A percentile compares a stretch with the other conserved stretches of the same genome.
These are phyloP conservation scores for Macrobrachium nipponense DNA, from an alignment of 1,140 invertebrate species.

Conservation along the genomic window DNA sequence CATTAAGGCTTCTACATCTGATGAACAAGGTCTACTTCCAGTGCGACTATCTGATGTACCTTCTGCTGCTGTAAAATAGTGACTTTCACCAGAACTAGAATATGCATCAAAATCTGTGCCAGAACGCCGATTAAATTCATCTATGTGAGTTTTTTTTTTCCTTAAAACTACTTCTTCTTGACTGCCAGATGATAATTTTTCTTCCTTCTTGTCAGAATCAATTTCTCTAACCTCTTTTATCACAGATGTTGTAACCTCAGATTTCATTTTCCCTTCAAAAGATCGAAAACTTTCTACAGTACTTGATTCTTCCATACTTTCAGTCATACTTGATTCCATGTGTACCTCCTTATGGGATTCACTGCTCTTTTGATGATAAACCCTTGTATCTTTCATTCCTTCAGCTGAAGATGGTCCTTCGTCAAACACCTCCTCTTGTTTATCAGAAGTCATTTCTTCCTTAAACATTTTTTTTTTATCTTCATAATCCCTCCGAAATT, in stretches of 20 bases:
- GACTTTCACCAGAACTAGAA: constrained; percentile 90
- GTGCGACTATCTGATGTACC: constrained; percentile 76
- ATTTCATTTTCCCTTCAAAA: constrained; percentile 55
- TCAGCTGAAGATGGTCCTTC: not conserved
- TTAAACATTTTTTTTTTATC: constrained; percentile 62
- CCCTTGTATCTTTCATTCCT: constrained; percentile 14
- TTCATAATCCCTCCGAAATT: constrained; percentile 56
- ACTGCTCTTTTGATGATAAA: constrained; percentile 54
- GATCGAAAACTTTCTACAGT: constrained; percentile 57
- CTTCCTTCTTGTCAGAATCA: constrained; percentile 55
- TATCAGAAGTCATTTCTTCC: constrained; percentile 57
- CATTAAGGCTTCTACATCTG: constrained; percentile 82
- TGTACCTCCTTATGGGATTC: constrained; percentile 54
- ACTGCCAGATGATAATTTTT: constrained; percentile 24
- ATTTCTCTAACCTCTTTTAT: constrained; percentile 54
- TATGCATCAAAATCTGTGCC: constrained; percentile 74
- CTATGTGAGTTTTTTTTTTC: constrained; percentile 62
- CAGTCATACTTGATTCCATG: constrained; percentile 64
- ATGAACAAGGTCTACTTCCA: constrained; percentile 84
- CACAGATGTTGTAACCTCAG: constrained; percentile 37
- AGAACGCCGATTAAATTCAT: constrained; percentile 66
- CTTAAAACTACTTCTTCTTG: constrained; percentile 44
- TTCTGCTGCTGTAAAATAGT: constrained; percentile 90
- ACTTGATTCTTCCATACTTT: constrained; percentile 64
- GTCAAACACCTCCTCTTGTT: constrained; percentile 24